Base-by-base conservation (phyloP, 2,888 invertebrate species). In the Caenorhabditis doughertyi region DNA sequence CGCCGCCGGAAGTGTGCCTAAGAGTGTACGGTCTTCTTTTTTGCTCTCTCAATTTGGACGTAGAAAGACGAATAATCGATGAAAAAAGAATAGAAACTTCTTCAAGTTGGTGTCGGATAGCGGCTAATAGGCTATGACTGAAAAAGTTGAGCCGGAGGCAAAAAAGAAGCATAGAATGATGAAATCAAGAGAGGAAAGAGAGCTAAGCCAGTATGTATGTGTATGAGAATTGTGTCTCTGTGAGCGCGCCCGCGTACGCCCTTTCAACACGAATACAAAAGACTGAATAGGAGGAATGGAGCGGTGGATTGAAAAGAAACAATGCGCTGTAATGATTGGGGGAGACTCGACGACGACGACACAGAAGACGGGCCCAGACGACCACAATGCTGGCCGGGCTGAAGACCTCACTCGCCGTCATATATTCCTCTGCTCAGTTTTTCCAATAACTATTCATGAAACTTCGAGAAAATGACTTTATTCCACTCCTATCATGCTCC, bases 251-350 rank as follows among this genome's bases (percentile, higher is more conserved):
- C 82, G 79, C 77, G 74, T 80, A 70, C 83, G 79, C 76, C 83
- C 84, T 81, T 84, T 86, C 81, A 86, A 86, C 83, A 83, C 82
- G 86, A 81, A 86, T 86, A 86, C 86, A 86, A 86, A 86, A 86
- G 86, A 74, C 81, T 86, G 84, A 86, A 86, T 86, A 85, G 86
- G 81, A 82, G 84, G 84, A 85, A 85, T 86, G 83, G 85, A 87
- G 85, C 85, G 85, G 87, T 86, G 87, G 85, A 86, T 85, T 86
- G 84, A 87, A 87, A 87, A 87, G 87, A 87, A 87, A 87, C 87
- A 87, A 87, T 87, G 85, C 85, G 82, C 84, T 85, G 87, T 87
- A 87, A 87, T 87, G 85, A 87, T 86, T 87, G 85, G 83, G 76
- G 84, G 76, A 73, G 82, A 79, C 74, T 81, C 82, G 71, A 72